phyloP scores from a whole-genome alignment of 2,113 vertebrate genomes.

The Bufo bufo region DNA sequence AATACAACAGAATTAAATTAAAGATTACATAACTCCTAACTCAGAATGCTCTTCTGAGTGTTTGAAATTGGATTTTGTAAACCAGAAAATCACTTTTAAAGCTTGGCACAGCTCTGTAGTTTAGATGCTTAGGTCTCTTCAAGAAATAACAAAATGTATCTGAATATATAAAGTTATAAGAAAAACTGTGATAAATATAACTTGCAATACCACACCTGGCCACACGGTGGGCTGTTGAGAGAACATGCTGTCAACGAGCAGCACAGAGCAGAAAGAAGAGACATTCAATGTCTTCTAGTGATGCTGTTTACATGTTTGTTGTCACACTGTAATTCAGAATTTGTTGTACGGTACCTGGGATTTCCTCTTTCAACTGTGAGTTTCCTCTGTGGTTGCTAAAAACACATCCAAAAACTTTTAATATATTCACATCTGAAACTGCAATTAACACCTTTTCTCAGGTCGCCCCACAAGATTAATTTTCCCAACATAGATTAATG shows the following conservation, averaged over 20 bases:
- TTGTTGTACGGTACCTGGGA: not conserved
- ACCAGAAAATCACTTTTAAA: not conserved
- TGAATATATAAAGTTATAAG: not conserved
- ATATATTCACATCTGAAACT: slow-evolving; percentile 61
- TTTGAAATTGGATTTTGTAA: not conserved
- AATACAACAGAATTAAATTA: too few relatives aligned
- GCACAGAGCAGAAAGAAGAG: not conserved
- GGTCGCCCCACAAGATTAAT: slow-evolving; percentile 67
- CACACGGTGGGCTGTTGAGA: not conserved
- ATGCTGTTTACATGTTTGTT: not conserved
- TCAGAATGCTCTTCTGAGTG: not conserved
- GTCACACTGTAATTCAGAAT: not conserved
- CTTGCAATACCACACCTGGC: not conserved
- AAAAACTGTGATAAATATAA: not conserved
- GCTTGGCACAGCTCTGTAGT: too few relatives aligned
- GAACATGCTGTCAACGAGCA: not conserved
- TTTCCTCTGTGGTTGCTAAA: not conserved
- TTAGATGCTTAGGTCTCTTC: too few relatives aligned
- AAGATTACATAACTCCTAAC: not conserved
- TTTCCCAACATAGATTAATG: slow-evolving; percentile 68
- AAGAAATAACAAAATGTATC: not conserved
- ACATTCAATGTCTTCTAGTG: not conserved
- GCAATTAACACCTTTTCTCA: slow-evolving; percentile 66
- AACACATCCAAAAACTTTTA: slow-evolving; percentile 60
- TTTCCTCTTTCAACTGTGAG: slow-evolving; percentile 38